Conservation (phyloP, 2,797 vertebrate species). For the Siniperca scherzeri region DNA sequence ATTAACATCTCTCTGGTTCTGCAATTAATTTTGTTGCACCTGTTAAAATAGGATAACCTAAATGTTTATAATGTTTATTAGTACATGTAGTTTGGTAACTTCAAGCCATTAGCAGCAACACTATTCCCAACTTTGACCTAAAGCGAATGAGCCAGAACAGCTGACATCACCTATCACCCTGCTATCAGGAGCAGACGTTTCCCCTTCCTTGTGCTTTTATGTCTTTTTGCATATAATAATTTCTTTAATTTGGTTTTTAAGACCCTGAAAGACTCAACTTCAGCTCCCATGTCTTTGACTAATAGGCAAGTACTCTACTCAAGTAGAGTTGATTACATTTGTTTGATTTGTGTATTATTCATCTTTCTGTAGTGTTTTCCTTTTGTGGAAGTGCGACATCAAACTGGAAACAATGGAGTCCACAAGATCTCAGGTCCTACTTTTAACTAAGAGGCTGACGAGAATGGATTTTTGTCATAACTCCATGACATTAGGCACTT, state of each 20-base stretch:
- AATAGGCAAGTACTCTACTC: neutral
- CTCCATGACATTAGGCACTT: neutral
- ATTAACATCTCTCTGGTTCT: neutral
- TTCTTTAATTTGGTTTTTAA: neutral
- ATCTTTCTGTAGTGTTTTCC: neutral
- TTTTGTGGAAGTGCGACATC: slow-evolving; percentile 3
- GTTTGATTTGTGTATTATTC: neutral
- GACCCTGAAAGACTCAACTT: neutral
- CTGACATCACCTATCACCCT: neutral
- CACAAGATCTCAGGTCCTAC: slow-evolving; percentile 1
- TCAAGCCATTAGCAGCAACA: neutral
- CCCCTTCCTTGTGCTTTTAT: neutral
- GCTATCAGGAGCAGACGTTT: neutral
- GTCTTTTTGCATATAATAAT: neutral
- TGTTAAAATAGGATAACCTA: neutral
- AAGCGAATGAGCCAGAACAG: neutral
- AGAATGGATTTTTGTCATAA: slow-evolving; percentile 17
- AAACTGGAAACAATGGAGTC: neutral
- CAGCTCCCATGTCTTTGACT: neutral
- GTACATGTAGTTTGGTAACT: neutral
- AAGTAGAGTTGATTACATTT: neutral
- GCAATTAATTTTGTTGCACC: neutral
- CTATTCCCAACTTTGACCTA: neutral
- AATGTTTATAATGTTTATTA: neutral
- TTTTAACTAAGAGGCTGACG: neutral